A percentile compares a stretch with the other conserved stretches of the same genome.
Evolutionary conservation across 2,797 vertebrate genomes (phyloP).

Genomic region (Pangasius djambal): DNA sequence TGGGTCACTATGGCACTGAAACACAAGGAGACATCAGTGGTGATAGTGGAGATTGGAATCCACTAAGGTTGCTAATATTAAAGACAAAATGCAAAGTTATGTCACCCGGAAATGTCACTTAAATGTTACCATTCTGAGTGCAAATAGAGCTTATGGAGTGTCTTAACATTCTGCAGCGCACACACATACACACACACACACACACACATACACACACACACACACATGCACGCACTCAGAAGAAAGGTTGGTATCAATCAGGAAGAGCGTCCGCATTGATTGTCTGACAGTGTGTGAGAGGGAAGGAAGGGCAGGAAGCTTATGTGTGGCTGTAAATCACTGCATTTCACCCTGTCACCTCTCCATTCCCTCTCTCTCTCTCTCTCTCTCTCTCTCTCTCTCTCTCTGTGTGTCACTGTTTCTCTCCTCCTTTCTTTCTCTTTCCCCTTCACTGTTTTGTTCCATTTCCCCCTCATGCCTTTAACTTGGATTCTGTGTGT

Average conservation of each 20-base stretch:
- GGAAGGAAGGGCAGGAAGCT: constrained; percentile 20
- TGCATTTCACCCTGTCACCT: neutral
- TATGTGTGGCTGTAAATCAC: constrained; percentile 31
- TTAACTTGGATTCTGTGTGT: neutral
- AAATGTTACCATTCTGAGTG: neutral
- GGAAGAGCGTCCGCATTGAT: constrained; percentile 13
- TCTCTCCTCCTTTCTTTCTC: neutral
- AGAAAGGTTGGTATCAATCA: constrained; percentile 36
- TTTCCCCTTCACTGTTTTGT: neutral
- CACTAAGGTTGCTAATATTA: neutral
- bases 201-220: neutral
- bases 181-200: too few species aligned
- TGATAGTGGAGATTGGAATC: neutral
- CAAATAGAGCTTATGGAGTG: neutral
- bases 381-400: neutral
- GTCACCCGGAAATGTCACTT: constrained; percentile 2
- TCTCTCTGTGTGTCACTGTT: neutral
- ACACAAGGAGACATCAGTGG: neutral
- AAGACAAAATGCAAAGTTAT: neutral
- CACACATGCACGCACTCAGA: neutral
- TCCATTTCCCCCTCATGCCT: neutral
- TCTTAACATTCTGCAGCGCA: neutral
- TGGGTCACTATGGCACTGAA: neutral
- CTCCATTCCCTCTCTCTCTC: neutral
- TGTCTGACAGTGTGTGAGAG: constrained; percentile 20